Conservation (phyloP, 2,888 invertebrate genomes). For the Eustalomyia histrio region DNA sequence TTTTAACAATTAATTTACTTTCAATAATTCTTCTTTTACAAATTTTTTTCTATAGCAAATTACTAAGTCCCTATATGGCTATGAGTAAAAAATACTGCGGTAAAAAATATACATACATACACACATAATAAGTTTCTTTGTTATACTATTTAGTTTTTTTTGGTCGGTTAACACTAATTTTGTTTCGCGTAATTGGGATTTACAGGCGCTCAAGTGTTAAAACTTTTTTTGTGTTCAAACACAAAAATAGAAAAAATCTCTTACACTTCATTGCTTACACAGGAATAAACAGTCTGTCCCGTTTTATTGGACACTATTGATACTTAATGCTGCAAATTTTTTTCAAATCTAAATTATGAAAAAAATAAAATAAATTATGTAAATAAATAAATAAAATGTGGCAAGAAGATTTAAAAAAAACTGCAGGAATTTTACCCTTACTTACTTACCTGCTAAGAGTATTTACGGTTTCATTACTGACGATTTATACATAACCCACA, state of each 20-base stretch:
- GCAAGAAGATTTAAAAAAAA: too few relatives aligned
- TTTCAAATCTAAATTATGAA: too few relatives aligned
- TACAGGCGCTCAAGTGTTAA: slow-evolving; percentile 47
- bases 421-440: too few relatives aligned
- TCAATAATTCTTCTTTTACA: slow-evolving; percentile 14
- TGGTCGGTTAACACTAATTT: slow-evolving; percentile 31
- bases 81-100: background rate
- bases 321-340: too few relatives aligned
- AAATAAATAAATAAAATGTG: too few relatives aligned
- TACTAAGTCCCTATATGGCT: slow-evolving; percentile 7
- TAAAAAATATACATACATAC: background rate
- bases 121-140: background rate
- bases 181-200: slow-evolving; percentile 57
- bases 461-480: too few relatives aligned
- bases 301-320: too few relatives aligned
- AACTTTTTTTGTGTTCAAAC: slow-evolving; percentile 32
- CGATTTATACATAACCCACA: too few relatives aligned
- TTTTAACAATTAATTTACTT: slow-evolving; percentile 26
- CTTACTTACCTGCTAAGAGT: too few relatives aligned
- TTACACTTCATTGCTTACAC: slow-evolving; percentile 53
- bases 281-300: background rate
- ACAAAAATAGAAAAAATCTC: slow-evolving; percentile 33
- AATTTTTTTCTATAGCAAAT: slow-evolving; percentile 22
- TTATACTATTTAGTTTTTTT: background rate
- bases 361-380: too few relatives aligned